Evolutionary conservation across 2,797 vertebrate genomes (phyloP).

Genomic region (Poecile montanus): DNA sequence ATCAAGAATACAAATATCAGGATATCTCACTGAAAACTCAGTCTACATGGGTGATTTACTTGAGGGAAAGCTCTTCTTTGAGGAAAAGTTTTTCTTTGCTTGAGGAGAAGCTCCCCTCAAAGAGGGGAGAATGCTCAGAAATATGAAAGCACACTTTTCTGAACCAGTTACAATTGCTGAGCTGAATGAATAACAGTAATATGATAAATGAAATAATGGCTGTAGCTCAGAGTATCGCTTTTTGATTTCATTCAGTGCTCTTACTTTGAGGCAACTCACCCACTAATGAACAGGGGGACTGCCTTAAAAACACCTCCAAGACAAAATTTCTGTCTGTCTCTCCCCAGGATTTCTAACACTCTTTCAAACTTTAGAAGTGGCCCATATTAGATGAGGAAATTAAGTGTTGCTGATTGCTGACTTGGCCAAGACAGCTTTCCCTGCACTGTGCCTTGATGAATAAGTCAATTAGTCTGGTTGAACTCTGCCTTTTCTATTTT

Average conservation of each 20-base stretch:
- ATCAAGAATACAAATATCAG: background rate
- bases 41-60: background rate
- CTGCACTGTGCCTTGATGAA: background rate
- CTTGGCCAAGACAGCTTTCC: background rate
- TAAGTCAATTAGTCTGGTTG: background rate
- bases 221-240: background rate
- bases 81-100: background rate
- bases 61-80: background rate
- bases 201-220: background rate
- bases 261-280: background rate
- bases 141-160: background rate
- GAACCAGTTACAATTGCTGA: background rate
- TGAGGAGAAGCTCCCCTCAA: background rate
- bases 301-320: background rate
- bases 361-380: background rate
- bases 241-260: background rate
- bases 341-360: background rate
- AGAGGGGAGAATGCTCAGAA: background rate
- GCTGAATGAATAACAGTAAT: background rate
- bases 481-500: background rate
- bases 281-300: background rate
- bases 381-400: background rate
- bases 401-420: background rate
- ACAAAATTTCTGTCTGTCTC: background rate
- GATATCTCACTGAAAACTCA: background rate